phyloP scores from a whole-genome alignment of 2,113 vertebrate species.

The Aldabrachelys gigantea region DNA sequence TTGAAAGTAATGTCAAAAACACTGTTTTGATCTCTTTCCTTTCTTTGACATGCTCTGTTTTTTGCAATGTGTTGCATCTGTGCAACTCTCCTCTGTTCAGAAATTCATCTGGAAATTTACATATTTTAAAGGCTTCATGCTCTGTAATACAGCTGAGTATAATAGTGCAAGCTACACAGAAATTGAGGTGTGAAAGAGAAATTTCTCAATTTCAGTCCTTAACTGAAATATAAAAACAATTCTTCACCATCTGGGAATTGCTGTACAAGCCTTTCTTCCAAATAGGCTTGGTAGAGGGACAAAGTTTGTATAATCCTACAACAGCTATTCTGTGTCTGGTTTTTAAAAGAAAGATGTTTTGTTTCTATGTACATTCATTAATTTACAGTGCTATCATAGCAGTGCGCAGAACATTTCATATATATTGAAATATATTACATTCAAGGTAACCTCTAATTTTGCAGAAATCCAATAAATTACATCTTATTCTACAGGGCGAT shows the following conservation, averaged over 20 bases:
- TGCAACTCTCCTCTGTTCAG: slow-evolving; percentile 53
- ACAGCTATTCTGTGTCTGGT: not conserved
- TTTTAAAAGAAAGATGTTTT: not conserved
- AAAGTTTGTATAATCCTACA: slow-evolving; percentile 39
- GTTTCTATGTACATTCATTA: not conserved
- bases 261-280: slow-evolving; percentile 40
- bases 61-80: slow-evolving; percentile 67
- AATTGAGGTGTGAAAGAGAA: slow-evolving; percentile 61
- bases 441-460: not conserved
- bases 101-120: slow-evolving; percentile 66
- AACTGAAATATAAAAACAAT: slow-evolving; percentile 67
- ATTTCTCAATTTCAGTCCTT: slow-evolving; percentile 59
- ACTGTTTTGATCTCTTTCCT: slow-evolving; percentile 67
- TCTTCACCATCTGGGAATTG: slow-evolving; percentile 51
- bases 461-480: not conserved
- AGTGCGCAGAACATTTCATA: slow-evolving; percentile 1
- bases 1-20: slow-evolving; percentile 75
- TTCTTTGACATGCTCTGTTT: slow-evolving; percentile 68
- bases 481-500: slow-evolving; percentile 23
- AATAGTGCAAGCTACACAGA: slow-evolving; percentile 61
- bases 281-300: slow-evolving; percentile 42
- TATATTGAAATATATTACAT: not conserved
- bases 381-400: not conserved
- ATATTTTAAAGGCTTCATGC: slow-evolving; percentile 57
- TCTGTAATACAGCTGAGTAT: slow-evolving; percentile 64